Conservation (phyloP, 2,888 invertebrate genomes). For the Rhopalosiphum nymphaeae region DNA sequence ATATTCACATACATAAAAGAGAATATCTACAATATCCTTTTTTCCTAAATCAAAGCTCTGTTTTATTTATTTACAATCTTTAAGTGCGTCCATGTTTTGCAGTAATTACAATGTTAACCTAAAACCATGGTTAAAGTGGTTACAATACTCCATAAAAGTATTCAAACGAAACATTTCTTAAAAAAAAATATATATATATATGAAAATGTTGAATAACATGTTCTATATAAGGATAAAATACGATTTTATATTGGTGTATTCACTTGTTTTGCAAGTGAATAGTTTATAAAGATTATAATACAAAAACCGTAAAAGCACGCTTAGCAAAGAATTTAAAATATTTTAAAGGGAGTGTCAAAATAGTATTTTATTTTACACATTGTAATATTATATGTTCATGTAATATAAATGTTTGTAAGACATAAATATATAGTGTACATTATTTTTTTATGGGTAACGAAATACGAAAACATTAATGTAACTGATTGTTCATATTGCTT, state of each 20-base stretch:
- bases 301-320: background rate
- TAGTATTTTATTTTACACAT: background rate
- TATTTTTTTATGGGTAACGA: background rate
- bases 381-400: background rate
- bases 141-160: background rate
- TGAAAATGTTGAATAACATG: background rate
- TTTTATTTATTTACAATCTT: conserved; percentile 27
- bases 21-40: conserved; percentile 10
- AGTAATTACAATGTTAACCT: conserved; percentile 33
- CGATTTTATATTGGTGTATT: background rate
- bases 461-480: background rate
- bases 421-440: background rate
- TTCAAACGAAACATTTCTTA: conserved; percentile 12
- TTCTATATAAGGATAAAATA: background rate
- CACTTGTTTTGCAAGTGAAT: background rate
- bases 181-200: too few species aligned
- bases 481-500: background rate
- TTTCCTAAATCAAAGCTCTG: background rate
- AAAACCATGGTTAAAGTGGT: background rate
- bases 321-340: conserved; percentile 4
- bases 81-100: conserved; percentile 8
- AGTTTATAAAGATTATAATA: background rate
- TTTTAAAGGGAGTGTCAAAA: background rate
- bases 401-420: background rate
- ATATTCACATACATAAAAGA: background rate